Evolutionary conservation across 2,888 invertebrate genomes (phyloP), one percentile per base, ranked within the genome.

Genomic region (Creontiades dilutus): DNA sequence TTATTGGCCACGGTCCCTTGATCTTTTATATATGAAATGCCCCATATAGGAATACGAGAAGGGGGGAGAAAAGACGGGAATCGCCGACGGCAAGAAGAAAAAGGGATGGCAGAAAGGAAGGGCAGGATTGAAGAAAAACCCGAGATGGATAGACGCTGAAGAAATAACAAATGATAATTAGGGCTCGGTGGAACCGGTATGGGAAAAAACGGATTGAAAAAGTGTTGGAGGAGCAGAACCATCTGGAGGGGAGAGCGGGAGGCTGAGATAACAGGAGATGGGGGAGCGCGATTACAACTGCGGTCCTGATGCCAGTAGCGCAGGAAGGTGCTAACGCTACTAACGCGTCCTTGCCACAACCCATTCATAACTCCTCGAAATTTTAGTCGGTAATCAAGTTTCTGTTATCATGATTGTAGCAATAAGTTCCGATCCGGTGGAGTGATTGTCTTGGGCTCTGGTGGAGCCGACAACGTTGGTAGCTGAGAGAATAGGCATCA

Each of bases 101-200:
- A 88, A 52, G 52, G 16, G 88, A 80, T 55, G 78, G 75, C 52
- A 87, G 55, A 52, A 19, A 80, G 78, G 27, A 23, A 78, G 75
- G 87, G 75, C 23, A 75, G 75, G 80, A 78, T 80, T 88, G 78
- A 80, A 88, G 88, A 88, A 81, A 61, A 81, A 88, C 78, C n/a
- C 27, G 47, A 37, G 57, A 88, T 80, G 88, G 88, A 88, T 88
- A 88, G 81, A 88, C 88, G 80, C 81, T 80, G 80, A 81, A 88
- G 88, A 88, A 88, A 88, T 88, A 88, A 88, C 88, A 88, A 88
- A 88, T 88, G 88, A 88, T 88, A 88, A 88, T 88, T 88, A 88
- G 88, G 80, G 80, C 80, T 87, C 52, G 37, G 61, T 68, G 27
- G 61, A 82, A 85, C 78, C 78, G 86, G 27, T 28, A 55, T 19